Conservation (phyloP, 2,113 vertebrate species). For the Grammomys surdaster region DNA sequence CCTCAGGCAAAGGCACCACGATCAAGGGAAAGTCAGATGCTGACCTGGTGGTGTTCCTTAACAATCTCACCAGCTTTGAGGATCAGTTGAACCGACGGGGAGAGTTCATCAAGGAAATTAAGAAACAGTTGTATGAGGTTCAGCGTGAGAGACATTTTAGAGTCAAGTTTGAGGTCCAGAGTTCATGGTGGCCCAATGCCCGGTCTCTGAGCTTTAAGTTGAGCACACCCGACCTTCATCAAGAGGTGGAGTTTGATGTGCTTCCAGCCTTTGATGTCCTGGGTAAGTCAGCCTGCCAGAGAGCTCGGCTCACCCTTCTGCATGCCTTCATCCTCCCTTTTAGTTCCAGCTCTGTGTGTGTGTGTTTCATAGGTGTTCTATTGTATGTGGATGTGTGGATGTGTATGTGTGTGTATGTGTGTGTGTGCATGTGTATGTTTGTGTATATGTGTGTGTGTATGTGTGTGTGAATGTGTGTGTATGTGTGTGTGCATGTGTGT, state of each 20-base stretch:
- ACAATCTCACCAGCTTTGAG: slow-evolving; percentile 44
- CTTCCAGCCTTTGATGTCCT: slow-evolving; percentile 64
- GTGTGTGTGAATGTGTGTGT: too few species aligned
- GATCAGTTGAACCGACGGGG: background rate
- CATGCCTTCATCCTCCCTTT: too few species aligned
- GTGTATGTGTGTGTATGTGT: too few species aligned
- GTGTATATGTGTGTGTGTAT: too few species aligned
- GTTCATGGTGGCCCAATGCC: accelerated
- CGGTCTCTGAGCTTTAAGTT: slow-evolving; percentile 57
- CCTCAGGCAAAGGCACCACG: background rate
- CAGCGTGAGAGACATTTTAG: accelerated
- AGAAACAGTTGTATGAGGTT: slow-evolving; percentile 19
- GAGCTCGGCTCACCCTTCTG: background rate
- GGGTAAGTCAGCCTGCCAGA: slow-evolving; percentile 2
- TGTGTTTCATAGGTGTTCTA: background rate
- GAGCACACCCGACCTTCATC: accelerated
- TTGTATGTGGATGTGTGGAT: too few species aligned
- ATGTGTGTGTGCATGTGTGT: too few species aligned
- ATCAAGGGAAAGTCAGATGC: background rate
- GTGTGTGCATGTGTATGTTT: too few species aligned
- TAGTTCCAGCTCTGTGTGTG: background rate
- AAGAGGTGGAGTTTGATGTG: slow-evolving; percentile 69
- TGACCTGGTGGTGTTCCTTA: background rate
- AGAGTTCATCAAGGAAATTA: slow-evolving; percentile 26
- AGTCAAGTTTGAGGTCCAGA: background rate